phyloP scores from a whole-genome alignment of 2,797 vertebrate genomes.

The Gephyroberyx darwinii region DNA sequence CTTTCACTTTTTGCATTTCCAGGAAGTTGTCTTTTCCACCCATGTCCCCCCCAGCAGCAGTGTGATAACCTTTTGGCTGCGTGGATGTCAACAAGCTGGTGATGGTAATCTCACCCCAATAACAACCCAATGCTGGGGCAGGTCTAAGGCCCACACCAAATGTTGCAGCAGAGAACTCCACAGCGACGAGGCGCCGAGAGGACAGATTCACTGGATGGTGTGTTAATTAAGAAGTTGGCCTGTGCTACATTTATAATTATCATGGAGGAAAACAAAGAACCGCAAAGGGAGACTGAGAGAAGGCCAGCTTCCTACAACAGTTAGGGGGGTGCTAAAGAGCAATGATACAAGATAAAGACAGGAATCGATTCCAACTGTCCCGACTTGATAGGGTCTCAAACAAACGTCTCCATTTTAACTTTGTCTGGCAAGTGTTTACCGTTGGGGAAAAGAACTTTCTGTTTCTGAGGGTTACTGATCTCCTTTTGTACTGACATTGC shows the following conservation, averaged over 20 bases:
- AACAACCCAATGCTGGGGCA: conserved; percentile 50
- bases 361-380: neutral
- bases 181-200: conserved; percentile 13
- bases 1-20: neutral
- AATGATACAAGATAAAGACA: neutral
- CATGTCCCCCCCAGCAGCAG: conserved; percentile 28
- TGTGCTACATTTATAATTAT: conserved; percentile 17
- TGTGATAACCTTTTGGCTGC: conserved; percentile 55
- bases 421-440: neutral
- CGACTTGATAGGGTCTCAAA: neutral
- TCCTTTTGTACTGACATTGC: conserved; percentile 46
- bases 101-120: conserved; percentile 21
- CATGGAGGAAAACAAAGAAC: conserved; percentile 7
- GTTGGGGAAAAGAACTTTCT: conserved; percentile 15
- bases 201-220: conserved; percentile 7
- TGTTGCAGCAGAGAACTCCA: conserved; percentile 38
- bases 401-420: conserved; percentile 24
- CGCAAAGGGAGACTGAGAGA: neutral
- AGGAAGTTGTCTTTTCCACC: neutral
- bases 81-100: conserved; percentile 30
- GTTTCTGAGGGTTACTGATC: conserved; percentile 35
- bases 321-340: neutral
- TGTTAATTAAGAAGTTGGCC: conserved; percentile 42
- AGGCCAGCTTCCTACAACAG: neutral
- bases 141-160: conserved; percentile 52